Base-by-base conservation (phyloP, 1,140 invertebrate species). In the Eurosta solidaginis region DNA sequence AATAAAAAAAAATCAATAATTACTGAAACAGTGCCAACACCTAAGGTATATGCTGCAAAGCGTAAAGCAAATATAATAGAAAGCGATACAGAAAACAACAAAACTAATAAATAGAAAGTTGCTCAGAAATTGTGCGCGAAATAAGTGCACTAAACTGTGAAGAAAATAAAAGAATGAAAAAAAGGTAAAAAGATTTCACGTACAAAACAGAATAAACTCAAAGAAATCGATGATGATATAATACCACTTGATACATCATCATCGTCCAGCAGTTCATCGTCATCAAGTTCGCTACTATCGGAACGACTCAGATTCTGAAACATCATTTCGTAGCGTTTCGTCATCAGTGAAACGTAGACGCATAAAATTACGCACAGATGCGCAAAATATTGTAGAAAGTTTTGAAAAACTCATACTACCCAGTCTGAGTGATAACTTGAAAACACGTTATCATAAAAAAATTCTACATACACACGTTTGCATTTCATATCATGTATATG, bases 351-450 rank as follows among this genome's bases (percentile, higher is more conserved):
- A 78, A 29, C 81, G 82, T 20, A 80, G 80, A 5, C 79, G 49
- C 10, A 49, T 79, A 1, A 83, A 84, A 42, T 77, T 84, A 1
- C 79, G 79, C 25, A 77, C 44, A 25, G 80, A 83, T 76, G 80
- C 82, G 0, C 80, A 82, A 50, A 79, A 82, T 42, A 79, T 87
- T 6, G 78, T 87, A 3, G 79, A 82, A 36, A 85, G 81, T 27
- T 87, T 87, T n/a, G 85, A 87, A 44, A 84, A 82, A 20, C 77
- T 84, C 1, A 80, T 87, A 2, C 52, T 87, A 10, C 83, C 85
- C 0, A 80, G 82, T 36, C 74, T 87, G 3, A 82, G 81, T 6
- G 78, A 79, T 1, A 54, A 78, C 25, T 44, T 83, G 6, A 78
- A 33, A 1, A 77, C 81, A 22, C 75, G 81, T 6, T 87, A 85